Evolutionary conservation across 1,140 invertebrate species (phyloP).

Genomic region (Archivesica marissinica): DNA sequence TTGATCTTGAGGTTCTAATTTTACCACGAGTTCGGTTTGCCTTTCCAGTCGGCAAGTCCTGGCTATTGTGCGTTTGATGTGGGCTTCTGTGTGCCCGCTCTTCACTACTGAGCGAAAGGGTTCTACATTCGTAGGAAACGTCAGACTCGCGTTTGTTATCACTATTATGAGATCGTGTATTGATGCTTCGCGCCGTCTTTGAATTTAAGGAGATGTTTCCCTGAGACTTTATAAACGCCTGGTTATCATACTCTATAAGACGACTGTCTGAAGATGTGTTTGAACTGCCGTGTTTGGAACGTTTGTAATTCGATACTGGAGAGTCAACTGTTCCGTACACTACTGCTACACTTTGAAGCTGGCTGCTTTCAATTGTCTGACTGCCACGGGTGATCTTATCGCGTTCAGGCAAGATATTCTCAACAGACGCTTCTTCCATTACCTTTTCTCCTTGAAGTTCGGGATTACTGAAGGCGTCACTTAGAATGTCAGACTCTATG

Average conservation of each 20-base stretch:
- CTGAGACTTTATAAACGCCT: conserved; percentile 48
- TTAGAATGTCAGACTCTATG: conserved; percentile 47
- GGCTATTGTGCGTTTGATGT: background rate
- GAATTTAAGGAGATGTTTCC: conserved; percentile 38
- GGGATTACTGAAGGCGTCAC: conserved; percentile 55
- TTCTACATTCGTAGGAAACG: conserved; percentile 27
- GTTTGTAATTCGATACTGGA: background rate
- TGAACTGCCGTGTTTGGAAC: conserved; percentile 14
- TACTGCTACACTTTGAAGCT: background rate
- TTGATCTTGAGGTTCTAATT: background rate
- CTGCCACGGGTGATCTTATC: conserved; percentile 1
- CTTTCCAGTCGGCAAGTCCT: background rate
- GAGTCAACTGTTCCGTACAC: background rate
- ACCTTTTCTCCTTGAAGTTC: conserved; percentile 39
- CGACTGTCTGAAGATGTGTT: conserved; percentile 15
- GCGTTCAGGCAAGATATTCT: background rate
- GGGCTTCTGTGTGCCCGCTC: conserved; percentile 26
- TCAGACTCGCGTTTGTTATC: conserved; percentile 3
- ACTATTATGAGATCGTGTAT: conserved; percentile 22
- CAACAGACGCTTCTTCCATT: background rate
- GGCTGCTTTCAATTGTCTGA: background rate
- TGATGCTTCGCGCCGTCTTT: conserved; percentile 1
- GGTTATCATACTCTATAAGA: conserved; percentile 40
- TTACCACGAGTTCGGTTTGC: background rate
- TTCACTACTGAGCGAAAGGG: conserved; percentile 10